Conservation (phyloP, 2,797 vertebrate species). For the Rhodeus uyekii region DNA sequence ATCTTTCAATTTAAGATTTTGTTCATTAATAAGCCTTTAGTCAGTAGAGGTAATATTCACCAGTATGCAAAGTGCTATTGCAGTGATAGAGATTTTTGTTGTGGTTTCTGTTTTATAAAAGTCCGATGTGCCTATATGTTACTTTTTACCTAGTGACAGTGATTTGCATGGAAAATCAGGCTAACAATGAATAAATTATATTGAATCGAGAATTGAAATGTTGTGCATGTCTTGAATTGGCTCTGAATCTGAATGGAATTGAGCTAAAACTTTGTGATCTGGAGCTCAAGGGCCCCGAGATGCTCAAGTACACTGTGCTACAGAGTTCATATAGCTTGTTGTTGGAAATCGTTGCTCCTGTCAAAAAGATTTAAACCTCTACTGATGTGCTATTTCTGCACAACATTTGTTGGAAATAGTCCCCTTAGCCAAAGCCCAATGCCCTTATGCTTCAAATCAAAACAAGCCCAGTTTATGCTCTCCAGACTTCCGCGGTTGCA, state of each 20-base stretch:
- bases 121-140: neutral
- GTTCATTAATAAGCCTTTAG: neutral
- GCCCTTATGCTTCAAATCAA: constrained; percentile 33
- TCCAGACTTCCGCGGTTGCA: neutral
- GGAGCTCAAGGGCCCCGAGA: constrained; percentile 1
- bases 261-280: neutral
- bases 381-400: constrained; percentile 43
- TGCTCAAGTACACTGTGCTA: constrained; percentile 4
- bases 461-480: constrained; percentile 18
- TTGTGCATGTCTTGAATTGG: neutral
- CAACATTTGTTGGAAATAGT: constrained; percentile 33
- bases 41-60: neutral
- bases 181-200: neutral
- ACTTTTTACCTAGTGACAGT: neutral
- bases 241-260: neutral
- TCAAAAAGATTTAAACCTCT: constrained; percentile 16
- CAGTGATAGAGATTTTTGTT: neutral
- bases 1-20: neutral
- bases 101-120: neutral
- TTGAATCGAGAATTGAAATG: neutral
- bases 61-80: neutral
- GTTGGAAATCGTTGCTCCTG: constrained; percentile 15
- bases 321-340: constrained; percentile 19
- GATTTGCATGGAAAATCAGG: neutral
- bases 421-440: constrained; percentile 21